Evolutionary conservation across 1,140 invertebrate species (phyloP).

Genomic region (Drosophila pseudoananassae): DNA sequence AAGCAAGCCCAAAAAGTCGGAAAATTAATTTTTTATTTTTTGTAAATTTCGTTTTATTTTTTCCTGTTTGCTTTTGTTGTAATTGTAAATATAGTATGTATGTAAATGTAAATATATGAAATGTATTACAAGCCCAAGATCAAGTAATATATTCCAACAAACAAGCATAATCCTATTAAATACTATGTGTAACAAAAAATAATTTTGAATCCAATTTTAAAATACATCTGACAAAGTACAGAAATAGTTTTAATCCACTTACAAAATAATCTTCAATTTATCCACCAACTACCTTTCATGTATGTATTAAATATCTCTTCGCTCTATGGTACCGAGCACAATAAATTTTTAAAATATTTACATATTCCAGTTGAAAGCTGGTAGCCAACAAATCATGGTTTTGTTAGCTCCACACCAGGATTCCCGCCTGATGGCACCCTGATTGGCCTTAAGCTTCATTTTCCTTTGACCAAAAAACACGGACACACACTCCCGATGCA

Average conservation of each 20-base stretch:
- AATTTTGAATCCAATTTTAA: neutral
- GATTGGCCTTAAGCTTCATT: slow-evolving; percentile 36
- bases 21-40: too few species aligned
- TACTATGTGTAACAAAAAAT: neutral
- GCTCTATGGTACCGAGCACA: neutral
- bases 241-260: neutral
- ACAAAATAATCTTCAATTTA: neutral
- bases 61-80: too few species aligned
- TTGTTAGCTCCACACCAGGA: slow-evolving; percentile 15
- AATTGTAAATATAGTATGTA: too few species aligned
- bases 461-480: slow-evolving; percentile 46
- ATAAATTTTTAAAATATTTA: slow-evolving; percentile 30
- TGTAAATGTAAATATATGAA: too few species aligned
- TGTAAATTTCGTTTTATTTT: too few species aligned
- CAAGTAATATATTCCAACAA: too few species aligned
- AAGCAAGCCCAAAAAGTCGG: too few species aligned
- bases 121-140: too few species aligned
- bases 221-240: too few species aligned
- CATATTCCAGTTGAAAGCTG: slow-evolving; percentile 24
- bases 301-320: neutral
- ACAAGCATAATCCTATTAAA: too few species aligned
- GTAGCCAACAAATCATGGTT: slow-evolving; percentile 34
- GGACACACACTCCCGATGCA: slow-evolving; percentile 3
- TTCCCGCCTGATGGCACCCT: slow-evolving; percentile 31
- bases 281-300: neutral